A percentile compares a stretch with the other conserved stretches of the same genome.
Evolutionary conservation across 1,140 invertebrate genomes (phyloP).

Genomic region (Brachionus asplanchnoidis): DNA sequence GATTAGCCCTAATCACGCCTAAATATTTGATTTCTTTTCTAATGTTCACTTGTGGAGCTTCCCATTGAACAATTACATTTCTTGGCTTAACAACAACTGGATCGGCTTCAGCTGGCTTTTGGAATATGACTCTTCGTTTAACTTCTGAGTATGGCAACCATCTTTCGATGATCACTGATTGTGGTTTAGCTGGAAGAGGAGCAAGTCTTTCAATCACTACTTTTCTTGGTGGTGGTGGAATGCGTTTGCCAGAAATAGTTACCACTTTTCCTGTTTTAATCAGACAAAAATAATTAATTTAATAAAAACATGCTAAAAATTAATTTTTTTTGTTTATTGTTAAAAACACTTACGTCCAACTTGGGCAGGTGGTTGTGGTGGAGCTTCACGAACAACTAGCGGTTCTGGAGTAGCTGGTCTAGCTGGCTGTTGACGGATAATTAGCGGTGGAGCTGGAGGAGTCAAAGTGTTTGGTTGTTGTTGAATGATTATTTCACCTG

Average conservation of each 20-base stretch:
- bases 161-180: slow-evolving; percentile 31
- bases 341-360: background rate
- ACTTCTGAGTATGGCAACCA: slow-evolving; percentile 38
- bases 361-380: slow-evolving; percentile 33
- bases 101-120: background rate
- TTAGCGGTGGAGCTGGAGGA: slow-evolving; percentile 40
- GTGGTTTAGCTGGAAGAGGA: slow-evolving; percentile 41
- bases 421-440: slow-evolving; percentile 39
- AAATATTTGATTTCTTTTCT: slow-evolving; percentile 32
- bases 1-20: slow-evolving; percentile 30
- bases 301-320: no score
- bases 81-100: background rate
- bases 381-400: slow-evolving; percentile 37
- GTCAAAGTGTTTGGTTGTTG: background rate
- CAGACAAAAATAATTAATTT: no score
- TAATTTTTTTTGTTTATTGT: no score
- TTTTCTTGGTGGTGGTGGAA: slow-evolving; percentile 42
- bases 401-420: slow-evolving; percentile 28
- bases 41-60: slow-evolving; percentile 4
- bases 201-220: slow-evolving; percentile 42
- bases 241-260: background rate
- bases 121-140: slow-evolving; percentile 33
- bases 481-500: slow-evolving; percentile 40
- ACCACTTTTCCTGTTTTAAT: background rate
- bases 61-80: slow-evolving; percentile 42